Evolutionary conservation across 92 coral and sea anemone genomes (phyloP).

Genomic region (Parazoanthus atlanticus): DNA sequence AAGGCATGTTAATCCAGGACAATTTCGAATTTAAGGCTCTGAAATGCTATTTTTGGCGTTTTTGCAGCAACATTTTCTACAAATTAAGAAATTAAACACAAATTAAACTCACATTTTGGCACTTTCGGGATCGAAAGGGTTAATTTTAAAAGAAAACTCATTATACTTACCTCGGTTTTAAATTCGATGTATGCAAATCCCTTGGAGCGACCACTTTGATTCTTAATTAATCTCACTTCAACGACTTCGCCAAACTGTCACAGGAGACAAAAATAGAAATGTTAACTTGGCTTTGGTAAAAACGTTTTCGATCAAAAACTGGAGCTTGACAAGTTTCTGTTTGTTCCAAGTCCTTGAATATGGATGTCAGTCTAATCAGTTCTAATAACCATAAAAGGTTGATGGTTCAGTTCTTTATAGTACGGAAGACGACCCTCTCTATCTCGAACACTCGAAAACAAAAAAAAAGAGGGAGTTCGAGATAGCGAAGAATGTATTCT

Average conservation of each 20-base stretch:
- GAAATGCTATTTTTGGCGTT: too few relatives aligned
- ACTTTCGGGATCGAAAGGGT: neutral
- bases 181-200: conserved; percentile 95
- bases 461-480: too few relatives aligned
- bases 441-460: too few relatives aligned
- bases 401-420: neutral
- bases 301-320: neutral
- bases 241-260: conserved; percentile 82
- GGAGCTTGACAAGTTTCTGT: neutral
- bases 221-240: conserved; percentile 86
- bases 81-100: neutral
- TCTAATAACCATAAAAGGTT: too few relatives aligned
- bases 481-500: too few relatives aligned
- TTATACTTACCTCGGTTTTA: conserved; percentile 78
- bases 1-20: too few relatives aligned
- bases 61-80: too few relatives aligned
- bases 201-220: conserved; percentile 84
- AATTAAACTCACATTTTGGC: neutral
- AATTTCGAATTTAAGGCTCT: too few relatives aligned
- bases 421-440: too few relatives aligned
- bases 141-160: neutral
- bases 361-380: neutral
- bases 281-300: neutral
- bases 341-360: neutral
- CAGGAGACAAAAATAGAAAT: neutral